These are phyloP conservation scores for Prunella himalayana DNA, from an alignment of 2,113 vertebrate species.

Conservation along the genomic window DNA sequence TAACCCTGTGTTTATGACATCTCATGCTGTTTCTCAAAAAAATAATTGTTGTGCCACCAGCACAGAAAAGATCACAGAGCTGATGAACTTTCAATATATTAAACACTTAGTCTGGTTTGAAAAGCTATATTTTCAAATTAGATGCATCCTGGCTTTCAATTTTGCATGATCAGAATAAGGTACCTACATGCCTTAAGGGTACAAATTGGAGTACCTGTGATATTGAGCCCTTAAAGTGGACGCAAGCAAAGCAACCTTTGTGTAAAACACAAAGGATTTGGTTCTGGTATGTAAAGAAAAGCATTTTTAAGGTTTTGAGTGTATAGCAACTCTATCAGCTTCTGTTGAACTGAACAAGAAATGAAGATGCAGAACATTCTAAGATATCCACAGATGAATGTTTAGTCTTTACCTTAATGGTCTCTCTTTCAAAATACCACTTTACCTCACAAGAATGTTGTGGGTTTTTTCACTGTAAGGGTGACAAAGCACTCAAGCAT, in stretches of 20 bases:
- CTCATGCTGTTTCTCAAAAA: slow-evolving; percentile 43
- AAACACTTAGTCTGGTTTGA: neutral
- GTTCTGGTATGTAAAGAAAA: neutral
- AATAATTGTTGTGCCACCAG: slow-evolving; percentile 23
- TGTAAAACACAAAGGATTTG: neutral
- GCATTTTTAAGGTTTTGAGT: neutral
- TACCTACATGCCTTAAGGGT: neutral
- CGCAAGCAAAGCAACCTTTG: neutral
- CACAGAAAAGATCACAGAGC: neutral
- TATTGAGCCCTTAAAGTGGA: neutral
- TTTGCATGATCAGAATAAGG: neutral
- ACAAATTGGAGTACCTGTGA: neutral
- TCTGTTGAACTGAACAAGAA: neutral
- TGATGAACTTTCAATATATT: slow-evolving; percentile 36
- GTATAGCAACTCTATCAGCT: neutral
- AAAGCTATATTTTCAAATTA: neutral
- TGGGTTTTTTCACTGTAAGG: neutral
- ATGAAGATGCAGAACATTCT: neutral
- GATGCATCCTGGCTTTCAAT: neutral
- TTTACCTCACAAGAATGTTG: neutral
- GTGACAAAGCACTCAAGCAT: neutral
- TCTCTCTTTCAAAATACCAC: neutral
- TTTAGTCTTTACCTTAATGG: neutral
- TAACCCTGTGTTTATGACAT: slow-evolving; percentile 16
- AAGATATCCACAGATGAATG: neutral